Base-by-base conservation (phyloP, 2,888 invertebrate species). In the Scrobipalpa costella region DNA sequence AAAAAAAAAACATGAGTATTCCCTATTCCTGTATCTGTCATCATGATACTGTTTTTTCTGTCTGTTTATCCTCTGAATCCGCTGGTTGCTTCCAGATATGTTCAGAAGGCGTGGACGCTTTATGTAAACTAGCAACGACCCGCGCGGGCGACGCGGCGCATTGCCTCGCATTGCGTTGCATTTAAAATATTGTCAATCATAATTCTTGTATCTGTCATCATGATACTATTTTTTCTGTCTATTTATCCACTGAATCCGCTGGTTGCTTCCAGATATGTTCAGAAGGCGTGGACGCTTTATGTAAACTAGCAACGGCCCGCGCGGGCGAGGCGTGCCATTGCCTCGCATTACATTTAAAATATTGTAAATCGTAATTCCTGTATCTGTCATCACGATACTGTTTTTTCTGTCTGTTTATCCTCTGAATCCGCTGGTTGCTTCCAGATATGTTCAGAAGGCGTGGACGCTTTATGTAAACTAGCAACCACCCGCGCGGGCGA, bases 361-460 rank as follows among this genome's bases (percentile, higher is more conserved):
- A n/a, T n/a, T n/a, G n/a, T n/a, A n/a, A n/a, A n/a, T n/a, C n/a
- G n/a, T n/a, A 59, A 38, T 38, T 5, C 38, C 8, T 11, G 17
- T 47, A 2, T 3, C 47, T 2, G 47, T 15, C 47, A n/a, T 15
- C 47, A n/a, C 15, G 3, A 7, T 15, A n/a, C 2, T 47, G 47
- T n/a, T 2, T 15, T 47, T n/a, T 5, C 17, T 36, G 7, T 9
- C 36, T 7, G 7, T 9, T 7, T 7, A 9, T 5, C 36, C 2
- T 36, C 36, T 36, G 7, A 36, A 36, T 9, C 1, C 2, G 1
- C 36, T 57, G n/a, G 38, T 7, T 57, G 27, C 19, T 55, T 34
- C 7, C 65, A 89, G 90, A 84, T 86, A 40, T 91, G 91, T 63
- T 80, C 86, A 0, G 73, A 75, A 11, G 88, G 90, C 17, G 85